phyloP scores from a whole-genome alignment of 1,140 invertebrate species.

The Homarus americanus region DNA sequence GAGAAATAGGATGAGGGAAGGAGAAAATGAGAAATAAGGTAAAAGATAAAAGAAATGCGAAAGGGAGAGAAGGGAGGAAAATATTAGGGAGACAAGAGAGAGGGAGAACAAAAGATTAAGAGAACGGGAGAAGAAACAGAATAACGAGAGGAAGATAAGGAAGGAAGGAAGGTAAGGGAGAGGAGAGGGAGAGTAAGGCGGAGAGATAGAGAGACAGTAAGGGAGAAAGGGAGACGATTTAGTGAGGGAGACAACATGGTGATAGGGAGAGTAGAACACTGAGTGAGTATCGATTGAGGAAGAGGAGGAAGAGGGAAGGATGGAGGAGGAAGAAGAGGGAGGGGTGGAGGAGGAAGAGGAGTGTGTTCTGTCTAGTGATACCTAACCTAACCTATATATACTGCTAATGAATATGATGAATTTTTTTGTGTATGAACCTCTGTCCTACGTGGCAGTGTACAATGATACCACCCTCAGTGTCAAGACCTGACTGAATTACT shows the following conservation, averaged over 20 bases:
- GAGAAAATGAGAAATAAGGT: background rate
- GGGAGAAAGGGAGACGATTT: background rate
- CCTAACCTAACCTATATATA: no score
- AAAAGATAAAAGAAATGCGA: background rate
- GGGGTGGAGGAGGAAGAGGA: no score
- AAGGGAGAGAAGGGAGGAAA: background rate
- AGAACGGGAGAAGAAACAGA: background rate
- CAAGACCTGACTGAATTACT: no score
- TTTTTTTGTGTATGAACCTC: no score
- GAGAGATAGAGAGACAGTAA: background rate
- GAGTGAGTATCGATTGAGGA: background rate
- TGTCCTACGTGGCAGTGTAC: no score
- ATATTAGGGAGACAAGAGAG: no score
- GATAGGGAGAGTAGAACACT: background rate
- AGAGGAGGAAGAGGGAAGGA: no score
- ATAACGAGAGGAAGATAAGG: background rate
- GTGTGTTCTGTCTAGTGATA: no score
- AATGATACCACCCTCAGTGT: no score
- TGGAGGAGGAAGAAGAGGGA: no score
- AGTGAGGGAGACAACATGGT: background rate
- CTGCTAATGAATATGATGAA: no score
- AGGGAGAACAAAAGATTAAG: background rate
- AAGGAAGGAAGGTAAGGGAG: background rate
- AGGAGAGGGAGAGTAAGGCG: background rate
- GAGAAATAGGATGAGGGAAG: background rate